Evolutionary conservation across 1,140 invertebrate species (phyloP), one percentile per base, ranked within the genome.

Genomic region (Drosophila melanica): DNA sequence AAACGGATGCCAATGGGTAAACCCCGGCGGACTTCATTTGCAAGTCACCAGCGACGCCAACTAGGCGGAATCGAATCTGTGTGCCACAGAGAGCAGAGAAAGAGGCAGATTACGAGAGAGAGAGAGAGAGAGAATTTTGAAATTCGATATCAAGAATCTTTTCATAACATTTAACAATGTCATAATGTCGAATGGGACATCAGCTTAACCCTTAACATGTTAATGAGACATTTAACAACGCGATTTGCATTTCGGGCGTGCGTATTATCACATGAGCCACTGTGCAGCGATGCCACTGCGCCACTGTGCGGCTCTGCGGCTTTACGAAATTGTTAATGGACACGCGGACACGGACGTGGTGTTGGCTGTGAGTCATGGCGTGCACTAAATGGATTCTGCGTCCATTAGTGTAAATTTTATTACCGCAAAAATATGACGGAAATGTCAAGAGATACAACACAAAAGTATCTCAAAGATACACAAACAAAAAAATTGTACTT

Each of bases 101-200:
- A 23, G 20, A 23, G 3, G 4, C 0, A 23, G 20, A n/a, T n/a
- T n/a, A n/a, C n/a, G n/a, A 23, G 20, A 23, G 2, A 23, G 47
- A 7, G 47, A n/a, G 47, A 12, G 45, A 6, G 23, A 27, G 48
- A 8, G 44, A 12, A 12, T 4, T n/a, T 7, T n/a, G 58, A 51
- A 69, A 53, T 35, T 27, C 42, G 37, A 69, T 23, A 59, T 16
- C 23, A 27, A 18, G 6, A 23, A 30, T 76, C 63, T 79, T 79
- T 89, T 89, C 84, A 87, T 87, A 87, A 84, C 82, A 87, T 89
- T 87, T 89, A 89, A 89, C 84, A 89, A 77, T 89, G 87, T 89
- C 81, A 84, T 89, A 87, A 89, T 82, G 33, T 66, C 66, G 20
- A 39, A 27, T 35, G 45, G 3, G 27, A 62, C 55, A 74, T 35